A percentile compares a stretch with the other conserved stretches of the same genome.
Conservation (phyloP, 1,140 invertebrate genomes). For the Dolichoris vasculosae region DNA sequence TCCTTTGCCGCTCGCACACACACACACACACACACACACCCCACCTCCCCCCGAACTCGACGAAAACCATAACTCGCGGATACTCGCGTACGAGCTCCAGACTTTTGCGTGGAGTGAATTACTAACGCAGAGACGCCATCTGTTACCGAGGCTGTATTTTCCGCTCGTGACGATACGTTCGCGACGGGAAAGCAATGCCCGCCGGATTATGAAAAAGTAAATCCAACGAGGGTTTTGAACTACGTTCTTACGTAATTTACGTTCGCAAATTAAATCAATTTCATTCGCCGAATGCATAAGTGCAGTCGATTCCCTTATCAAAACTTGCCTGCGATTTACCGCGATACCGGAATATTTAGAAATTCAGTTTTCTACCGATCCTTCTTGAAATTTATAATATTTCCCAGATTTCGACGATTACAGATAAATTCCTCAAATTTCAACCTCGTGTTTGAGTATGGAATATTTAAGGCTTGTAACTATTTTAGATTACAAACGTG, state of each 20-base stretch:
- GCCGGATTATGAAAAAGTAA: neutral
- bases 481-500: too few species aligned
- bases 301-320: neutral
- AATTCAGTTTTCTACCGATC: neutral
- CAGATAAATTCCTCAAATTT: neutral
- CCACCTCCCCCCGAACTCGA: neutral
- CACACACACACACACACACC: too few species aligned
- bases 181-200: neutral
- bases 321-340: neutral
- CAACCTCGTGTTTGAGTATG: too few species aligned
- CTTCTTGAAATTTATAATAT: neutral
- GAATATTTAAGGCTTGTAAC: too few species aligned
- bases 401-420: neutral
- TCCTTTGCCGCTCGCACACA: too few species aligned
- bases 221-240: neutral
- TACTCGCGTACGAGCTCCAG: neutral
- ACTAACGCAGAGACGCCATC: constrained; percentile 13
- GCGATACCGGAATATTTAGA: neutral
- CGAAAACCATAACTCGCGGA: constrained; percentile 26
- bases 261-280: constrained; percentile 26
- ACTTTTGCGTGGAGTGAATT: constrained; percentile 12
- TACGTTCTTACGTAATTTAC: neutral
- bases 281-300: neutral
- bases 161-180: neutral
- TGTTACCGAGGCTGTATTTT: constrained; percentile 32